These are phyloP conservation scores for Malthinus seriepunctatus DNA, from an alignment of 2,888 invertebrate genomes.

Conservation along the genomic window DNA sequence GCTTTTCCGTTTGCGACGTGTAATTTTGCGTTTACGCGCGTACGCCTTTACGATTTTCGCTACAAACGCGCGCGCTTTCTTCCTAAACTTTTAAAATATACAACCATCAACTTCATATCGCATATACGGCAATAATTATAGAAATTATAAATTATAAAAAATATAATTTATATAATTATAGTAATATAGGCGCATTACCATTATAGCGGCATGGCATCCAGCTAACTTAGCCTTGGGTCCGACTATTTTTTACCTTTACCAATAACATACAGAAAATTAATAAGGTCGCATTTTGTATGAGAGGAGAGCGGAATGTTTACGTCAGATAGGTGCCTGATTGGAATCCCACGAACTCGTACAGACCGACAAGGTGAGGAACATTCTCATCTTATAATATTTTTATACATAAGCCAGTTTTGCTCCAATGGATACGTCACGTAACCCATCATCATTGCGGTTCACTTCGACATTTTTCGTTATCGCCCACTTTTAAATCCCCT, in stretches of 20 bases:
- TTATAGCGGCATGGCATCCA: constrained; percentile 33
- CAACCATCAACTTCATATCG: neutral
- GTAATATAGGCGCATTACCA: constrained; percentile 46
- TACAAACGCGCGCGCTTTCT: constrained; percentile 18
- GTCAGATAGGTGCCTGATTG: constrained; percentile 46
- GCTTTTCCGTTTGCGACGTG: constrained; percentile 14
- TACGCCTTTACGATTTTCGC: constrained; percentile 13
- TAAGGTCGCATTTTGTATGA: constrained; percentile 36
- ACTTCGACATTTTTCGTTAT: constrained; percentile 33
- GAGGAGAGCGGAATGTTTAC: constrained; percentile 44
- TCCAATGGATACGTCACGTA: constrained; percentile 55
- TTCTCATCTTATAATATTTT: constrained; percentile 45
- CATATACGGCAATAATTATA: constrained; percentile 34
- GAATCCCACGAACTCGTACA: constrained; percentile 45
- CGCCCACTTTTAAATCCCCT: constrained; percentile 39
- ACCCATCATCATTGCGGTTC: constrained; percentile 54
- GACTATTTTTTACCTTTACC: constrained; percentile 44
- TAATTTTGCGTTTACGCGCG: constrained; percentile 19
- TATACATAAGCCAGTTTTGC: constrained; percentile 44
- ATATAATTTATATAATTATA: constrained; percentile 56
- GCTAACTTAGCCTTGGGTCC: constrained; percentile 45
- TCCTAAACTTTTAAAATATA: neutral
- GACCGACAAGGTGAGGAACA: constrained; percentile 34
- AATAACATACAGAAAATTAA: constrained; percentile 34
- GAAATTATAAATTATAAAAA: constrained; percentile 45